phyloP scores from a whole-genome alignment of 1,140 invertebrate genomes.

The Drosophila mauritiana region DNA sequence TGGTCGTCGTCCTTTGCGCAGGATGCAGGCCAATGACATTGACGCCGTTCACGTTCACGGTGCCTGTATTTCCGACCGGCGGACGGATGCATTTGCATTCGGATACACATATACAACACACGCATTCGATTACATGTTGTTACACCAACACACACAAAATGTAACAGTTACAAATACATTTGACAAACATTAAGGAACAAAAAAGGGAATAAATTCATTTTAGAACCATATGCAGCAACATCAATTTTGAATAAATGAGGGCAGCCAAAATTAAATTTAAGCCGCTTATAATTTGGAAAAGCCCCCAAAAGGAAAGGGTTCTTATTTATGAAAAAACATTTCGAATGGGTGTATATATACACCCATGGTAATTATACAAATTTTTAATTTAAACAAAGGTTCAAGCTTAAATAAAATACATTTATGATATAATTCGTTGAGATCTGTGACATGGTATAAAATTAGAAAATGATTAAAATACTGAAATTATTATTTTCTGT shows the following conservation, averaged over 20 bases:
- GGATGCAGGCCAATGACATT: constrained; percentile 88
- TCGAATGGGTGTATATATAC: background rate
- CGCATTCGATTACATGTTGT: constrained; percentile 40
- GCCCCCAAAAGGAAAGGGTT: background rate
- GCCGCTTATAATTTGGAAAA: background rate
- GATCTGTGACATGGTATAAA: too few relatives aligned
- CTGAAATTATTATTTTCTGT: background rate
- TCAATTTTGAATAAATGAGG: background rate
- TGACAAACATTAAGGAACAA: constrained; percentile 44
- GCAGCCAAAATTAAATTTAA: background rate
- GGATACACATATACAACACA: constrained; percentile 51
- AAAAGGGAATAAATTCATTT: constrained; percentile 10
- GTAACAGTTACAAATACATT: constrained; percentile 32
- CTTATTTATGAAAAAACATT: background rate
- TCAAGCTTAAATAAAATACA: too few relatives aligned
- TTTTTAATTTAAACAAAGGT: background rate
- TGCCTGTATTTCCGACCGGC: constrained; percentile 76
- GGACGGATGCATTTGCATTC: constrained; percentile 58
- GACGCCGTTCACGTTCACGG: constrained; percentile 87
- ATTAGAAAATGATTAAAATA: background rate
- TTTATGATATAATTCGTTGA: too few relatives aligned
- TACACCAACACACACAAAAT: constrained; percentile 48
- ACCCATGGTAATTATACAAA: too few relatives aligned
- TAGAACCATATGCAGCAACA: constrained; percentile 22
- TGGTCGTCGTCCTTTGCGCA: constrained; percentile 65